A percentile compares a stretch with the other conserved stretches of the same genome.
Evolutionary conservation across 2,888 invertebrate species (phyloP).

Genomic region (Lithophane ornitopus): DNA sequence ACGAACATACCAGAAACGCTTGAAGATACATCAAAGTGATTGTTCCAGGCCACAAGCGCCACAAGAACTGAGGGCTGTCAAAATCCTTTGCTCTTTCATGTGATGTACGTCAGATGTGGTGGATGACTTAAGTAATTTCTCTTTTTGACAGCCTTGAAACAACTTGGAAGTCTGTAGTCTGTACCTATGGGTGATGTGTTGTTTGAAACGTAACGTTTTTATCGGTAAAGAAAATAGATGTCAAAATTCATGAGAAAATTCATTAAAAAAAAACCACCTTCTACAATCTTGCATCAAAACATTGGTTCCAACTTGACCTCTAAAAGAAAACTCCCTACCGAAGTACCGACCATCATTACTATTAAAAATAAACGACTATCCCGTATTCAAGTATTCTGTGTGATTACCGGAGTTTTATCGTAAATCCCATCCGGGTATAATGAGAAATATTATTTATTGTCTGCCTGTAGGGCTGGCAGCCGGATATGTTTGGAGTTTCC

Average conservation of each 20-base stretch:
- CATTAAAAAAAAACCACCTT: no score
- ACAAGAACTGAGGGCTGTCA: constrained; percentile 31
- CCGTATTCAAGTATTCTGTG: constrained; percentile 65
- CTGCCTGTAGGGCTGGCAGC: constrained; percentile 53
- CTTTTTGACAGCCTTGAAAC: constrained; percentile 22
- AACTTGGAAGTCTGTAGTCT: constrained; percentile 3
- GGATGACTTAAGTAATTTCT: constrained; percentile 42
- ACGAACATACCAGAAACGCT: constrained; percentile 4
- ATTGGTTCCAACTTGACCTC: neutral
- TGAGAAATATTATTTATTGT: constrained; percentile 87
- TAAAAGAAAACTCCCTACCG: neutral
- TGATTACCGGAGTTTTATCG: constrained; percentile 74
- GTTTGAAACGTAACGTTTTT: constrained; percentile 12
- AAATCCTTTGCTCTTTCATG: constrained; percentile 47
- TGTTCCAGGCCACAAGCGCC: constrained; percentile 1
- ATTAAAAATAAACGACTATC: constrained; percentile 60
- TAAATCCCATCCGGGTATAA: constrained; percentile 77
- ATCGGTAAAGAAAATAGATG: constrained; percentile 8
- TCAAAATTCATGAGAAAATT: neutral
- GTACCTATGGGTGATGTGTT: constrained; percentile 5
- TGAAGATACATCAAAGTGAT: constrained; percentile 43
- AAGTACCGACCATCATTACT: constrained; percentile 35
- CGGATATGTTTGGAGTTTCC: constrained; percentile 42
- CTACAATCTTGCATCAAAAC: neutral
- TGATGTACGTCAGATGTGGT: constrained; percentile 14